A percentile compares a stretch with the other conserved stretches of the same genome.
Conservation (phyloP, 2,888 invertebrate genomes). For the Erebia aethiops region DNA sequence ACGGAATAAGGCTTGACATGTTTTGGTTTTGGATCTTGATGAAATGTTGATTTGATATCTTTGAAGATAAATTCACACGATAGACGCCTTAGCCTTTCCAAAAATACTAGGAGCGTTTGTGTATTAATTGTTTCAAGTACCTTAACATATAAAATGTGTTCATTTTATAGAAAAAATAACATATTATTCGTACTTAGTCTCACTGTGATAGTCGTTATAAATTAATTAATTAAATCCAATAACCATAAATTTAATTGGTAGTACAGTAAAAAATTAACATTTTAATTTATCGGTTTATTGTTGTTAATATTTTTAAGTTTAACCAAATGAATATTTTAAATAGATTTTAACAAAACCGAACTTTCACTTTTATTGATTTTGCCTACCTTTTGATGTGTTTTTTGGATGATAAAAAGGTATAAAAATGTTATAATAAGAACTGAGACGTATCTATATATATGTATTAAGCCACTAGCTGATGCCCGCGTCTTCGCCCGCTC, state of each 20-base stretch:
- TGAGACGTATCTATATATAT: no score
- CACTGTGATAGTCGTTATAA: conserved; percentile 67
- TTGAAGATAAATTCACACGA: not conserved
- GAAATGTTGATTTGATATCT: not conserved
- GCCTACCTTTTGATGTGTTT: not conserved
- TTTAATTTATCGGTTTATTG: conserved; percentile 7
- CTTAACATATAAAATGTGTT: conserved; percentile 4
- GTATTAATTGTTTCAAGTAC: not conserved
- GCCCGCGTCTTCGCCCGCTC: no score
- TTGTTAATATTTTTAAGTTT: conserved; percentile 44
- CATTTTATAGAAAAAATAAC: conserved; percentile 26
- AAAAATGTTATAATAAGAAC: no score
- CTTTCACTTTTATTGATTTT: conserved; percentile 8
- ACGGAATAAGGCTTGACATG: not conserved
- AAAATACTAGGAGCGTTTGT: not conserved
- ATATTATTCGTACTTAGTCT: conserved; percentile 51
- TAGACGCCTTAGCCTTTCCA: no score
- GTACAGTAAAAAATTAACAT: conserved; percentile 12
- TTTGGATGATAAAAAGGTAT: no score
- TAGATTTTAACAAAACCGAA: conserved; percentile 44
- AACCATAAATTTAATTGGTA: conserved; percentile 18
- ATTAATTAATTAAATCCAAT: conserved; percentile 43
- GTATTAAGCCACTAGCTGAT: no score
- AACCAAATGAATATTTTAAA: conserved; percentile 45
- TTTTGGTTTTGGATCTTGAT: not conserved